These are phyloP conservation scores for Notarius quadriscutis DNA, from an alignment of 2,113 vertebrate genomes.

Conservation along the genomic window DNA sequence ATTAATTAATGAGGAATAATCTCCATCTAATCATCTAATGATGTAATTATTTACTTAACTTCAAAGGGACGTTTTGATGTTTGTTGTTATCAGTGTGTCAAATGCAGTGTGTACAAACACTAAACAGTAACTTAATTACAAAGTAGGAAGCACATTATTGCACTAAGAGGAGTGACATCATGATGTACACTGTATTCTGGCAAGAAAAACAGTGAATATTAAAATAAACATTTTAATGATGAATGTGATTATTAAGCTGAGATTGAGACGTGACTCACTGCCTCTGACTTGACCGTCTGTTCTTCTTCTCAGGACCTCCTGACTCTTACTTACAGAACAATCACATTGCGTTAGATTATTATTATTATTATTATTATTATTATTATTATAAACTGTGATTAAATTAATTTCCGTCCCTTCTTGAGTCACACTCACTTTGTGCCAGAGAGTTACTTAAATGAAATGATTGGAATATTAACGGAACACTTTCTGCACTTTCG, in stretches of 20 bases:
- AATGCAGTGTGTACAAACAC: background rate
- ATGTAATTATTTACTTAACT: background rate
- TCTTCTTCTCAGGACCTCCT: background rate
- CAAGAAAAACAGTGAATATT: background rate
- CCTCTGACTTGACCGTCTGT: background rate
- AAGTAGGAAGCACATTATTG: background rate
- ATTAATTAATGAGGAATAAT: background rate
- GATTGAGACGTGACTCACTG: background rate
- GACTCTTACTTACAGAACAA: background rate
- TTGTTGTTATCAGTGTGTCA: background rate
- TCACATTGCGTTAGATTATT: background rate
- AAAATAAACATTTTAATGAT: background rate
- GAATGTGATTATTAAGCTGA: background rate
- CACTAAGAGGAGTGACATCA: background rate
- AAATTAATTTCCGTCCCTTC: background rate
- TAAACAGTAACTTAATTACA: background rate
- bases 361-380: background rate
- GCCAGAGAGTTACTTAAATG: background rate
- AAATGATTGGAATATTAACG: background rate
- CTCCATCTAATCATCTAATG: background rate
- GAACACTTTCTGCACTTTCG: background rate
- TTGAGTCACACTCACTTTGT: background rate
- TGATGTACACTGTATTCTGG: background rate
- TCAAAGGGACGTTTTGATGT: background rate
- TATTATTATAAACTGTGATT: background rate